Conservation (phyloP, 2,888 invertebrate genomes). For the Strigamia transsilvanica region DNA sequence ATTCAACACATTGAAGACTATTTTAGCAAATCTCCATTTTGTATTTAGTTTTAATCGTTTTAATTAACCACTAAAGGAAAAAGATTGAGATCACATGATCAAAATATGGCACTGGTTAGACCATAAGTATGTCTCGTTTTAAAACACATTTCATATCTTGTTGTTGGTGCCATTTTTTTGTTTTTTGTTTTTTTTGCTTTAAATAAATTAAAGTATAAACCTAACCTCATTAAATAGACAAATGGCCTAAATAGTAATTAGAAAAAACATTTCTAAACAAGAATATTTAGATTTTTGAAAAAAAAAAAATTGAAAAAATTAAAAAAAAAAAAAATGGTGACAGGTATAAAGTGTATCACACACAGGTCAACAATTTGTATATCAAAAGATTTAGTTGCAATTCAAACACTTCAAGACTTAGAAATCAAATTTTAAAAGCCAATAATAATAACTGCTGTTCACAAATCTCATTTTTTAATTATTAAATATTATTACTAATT, state of each 20-base stretch:
- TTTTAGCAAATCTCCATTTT: too few species aligned
- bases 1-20: too few species aligned
- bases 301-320: neutral
- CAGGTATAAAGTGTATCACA: neutral
- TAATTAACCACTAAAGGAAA: too few species aligned
- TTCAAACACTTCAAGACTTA: too few species aligned
- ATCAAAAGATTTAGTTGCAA: neutral
- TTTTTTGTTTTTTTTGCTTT: too few species aligned
- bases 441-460: too few species aligned
- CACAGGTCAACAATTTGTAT: constrained; percentile 9
- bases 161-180: neutral
- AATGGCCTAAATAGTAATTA: neutral
- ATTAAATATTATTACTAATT: too few species aligned
- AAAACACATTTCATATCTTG: neutral
- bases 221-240: constrained; percentile 14
- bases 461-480: too few species aligned
- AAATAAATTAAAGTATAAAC: neutral
- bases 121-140: constrained; percentile 4
- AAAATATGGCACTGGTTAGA: neutral
- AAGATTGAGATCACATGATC: neutral
- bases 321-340: neutral
- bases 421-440: too few species aligned
- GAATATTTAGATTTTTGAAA: neutral
- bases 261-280: neutral
- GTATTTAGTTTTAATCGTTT: too few species aligned